Base-by-base conservation (phyloP, 2,888 invertebrate species). In the Amblyjoppa proteus region DNA sequence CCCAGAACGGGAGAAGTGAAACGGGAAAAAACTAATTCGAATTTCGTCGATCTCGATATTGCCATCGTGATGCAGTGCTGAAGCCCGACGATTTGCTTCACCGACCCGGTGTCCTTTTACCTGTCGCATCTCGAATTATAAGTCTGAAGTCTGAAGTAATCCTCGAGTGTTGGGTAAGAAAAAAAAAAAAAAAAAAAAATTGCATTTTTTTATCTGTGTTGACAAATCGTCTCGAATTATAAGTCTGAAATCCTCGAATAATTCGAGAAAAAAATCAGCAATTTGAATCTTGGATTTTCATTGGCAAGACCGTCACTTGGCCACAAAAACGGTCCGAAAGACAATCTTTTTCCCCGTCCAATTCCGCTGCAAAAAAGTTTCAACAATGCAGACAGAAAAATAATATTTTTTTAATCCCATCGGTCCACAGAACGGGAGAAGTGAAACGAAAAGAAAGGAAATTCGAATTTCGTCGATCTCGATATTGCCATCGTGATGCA, bases 31-130 rank as follows among this genome's bases (percentile, higher is more conserved):
- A 58, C 13, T 11, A 58, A 49, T 34, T 31, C 34, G 76, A 45
- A 80, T 68, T 68, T n/a, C 64, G 74, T 78, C 71, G 78, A 78
- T 78, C 78, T 78, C 78, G 77, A 85, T 85, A 78, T 78, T 78
- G 49, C 68, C 34, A 31, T 31, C 13, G 45, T 38, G 81, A 85
- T 70, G 51, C 74, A 78, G 81, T 70, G 81, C 81, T 71, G n/a
- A 78, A 81, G 49, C 20, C 11, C n/a, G 20, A 69, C 69, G 77
- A 78, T 85, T 81, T 77, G 69, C 20, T 20, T 20, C 20, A 20
- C 20, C 20, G 20, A 20, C 20, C 20, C 20, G 20, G 20, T 20
- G 20, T 20, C 20, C 20, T 20, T 20, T 20, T 20, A 20, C 20
- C 20, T 20, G 20, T 20, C 20, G 20, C 20, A 20, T 20, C 77